Conservation (phyloP, 2,797 vertebrate species). For the Sebastes kiyomatsui region DNA sequence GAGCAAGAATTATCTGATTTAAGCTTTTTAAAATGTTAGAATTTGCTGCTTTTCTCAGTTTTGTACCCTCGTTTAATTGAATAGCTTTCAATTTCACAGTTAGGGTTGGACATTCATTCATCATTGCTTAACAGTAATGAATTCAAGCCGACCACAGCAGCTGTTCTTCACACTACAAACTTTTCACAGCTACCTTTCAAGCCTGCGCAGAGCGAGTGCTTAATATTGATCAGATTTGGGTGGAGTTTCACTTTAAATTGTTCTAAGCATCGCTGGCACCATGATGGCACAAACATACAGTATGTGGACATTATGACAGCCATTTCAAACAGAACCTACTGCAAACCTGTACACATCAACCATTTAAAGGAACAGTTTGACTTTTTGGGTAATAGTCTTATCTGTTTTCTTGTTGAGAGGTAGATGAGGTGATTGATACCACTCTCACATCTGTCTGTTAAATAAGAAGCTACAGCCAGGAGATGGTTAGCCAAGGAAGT, state of each 20-base stretch:
- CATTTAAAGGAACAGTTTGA: constrained; percentile 23
- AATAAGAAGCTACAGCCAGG: not conserved
- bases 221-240: constrained; percentile 17
- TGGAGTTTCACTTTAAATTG: constrained; percentile 5
- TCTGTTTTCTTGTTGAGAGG: not conserved
- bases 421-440: not conserved
- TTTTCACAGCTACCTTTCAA: constrained; percentile 4
- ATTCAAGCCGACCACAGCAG: not conserved
- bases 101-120: not conserved
- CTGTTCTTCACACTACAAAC: not conserved
- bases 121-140: not conserved
- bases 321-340: constrained; percentile 33
- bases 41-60: not conserved
- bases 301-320: constrained; percentile 63
- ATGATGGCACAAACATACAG: constrained; percentile 36
- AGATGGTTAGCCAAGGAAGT: not conserved
- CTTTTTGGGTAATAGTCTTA: constrained; percentile 3
- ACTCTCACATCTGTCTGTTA: not conserved
- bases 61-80: not conserved
- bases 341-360: constrained; percentile 22
- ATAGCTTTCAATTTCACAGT: not conserved
- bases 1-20: not conserved
- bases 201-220: not conserved
- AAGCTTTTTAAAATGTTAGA: not conserved
- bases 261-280: not conserved